Conservation (phyloP, 2,113 vertebrate species). For the Leptobrachium leishanense region DNA sequence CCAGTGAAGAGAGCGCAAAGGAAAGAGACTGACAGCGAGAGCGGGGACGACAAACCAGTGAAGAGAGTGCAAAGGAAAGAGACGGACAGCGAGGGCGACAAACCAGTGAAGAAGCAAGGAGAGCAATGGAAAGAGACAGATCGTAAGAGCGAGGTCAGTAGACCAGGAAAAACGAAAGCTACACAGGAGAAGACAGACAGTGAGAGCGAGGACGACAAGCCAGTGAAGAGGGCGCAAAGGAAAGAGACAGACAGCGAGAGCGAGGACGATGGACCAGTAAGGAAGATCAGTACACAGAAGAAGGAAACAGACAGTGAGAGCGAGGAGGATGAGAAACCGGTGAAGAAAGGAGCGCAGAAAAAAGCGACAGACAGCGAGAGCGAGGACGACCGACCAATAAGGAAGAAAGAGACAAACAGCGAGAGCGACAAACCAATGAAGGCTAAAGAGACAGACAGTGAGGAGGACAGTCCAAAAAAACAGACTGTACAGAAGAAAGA, state of each 20-base stretch:
- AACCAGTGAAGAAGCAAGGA: neutral
- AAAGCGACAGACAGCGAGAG: conserved; percentile 1
- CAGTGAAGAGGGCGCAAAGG: neutral
- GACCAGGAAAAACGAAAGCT: neutral
- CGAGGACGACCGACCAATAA: neutral
- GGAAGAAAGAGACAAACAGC: neutral
- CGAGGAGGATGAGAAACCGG: neutral
- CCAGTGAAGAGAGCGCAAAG: too few relatives aligned
- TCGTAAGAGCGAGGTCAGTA: neutral
- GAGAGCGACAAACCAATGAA: neutral
- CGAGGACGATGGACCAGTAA: neutral
- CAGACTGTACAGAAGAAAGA: neutral
- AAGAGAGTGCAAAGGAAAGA: neutral
- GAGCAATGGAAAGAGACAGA: neutral
- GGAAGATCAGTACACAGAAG: too few relatives aligned
- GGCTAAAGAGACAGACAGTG: conserved; percentile 8
- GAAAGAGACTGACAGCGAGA: neutral
- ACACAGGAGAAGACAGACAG: neutral
- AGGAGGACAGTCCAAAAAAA: neutral
- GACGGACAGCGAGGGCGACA: conserved; percentile 7
- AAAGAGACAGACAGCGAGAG: neutral
- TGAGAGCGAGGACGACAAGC: neutral
- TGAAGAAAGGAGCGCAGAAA: neutral
- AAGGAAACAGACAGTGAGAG: conserved; percentile 12
- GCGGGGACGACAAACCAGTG: too few relatives aligned